phyloP scores from a whole-genome alignment of 2,888 invertebrate species.

The Stenoptilia bipunctidactyla region DNA sequence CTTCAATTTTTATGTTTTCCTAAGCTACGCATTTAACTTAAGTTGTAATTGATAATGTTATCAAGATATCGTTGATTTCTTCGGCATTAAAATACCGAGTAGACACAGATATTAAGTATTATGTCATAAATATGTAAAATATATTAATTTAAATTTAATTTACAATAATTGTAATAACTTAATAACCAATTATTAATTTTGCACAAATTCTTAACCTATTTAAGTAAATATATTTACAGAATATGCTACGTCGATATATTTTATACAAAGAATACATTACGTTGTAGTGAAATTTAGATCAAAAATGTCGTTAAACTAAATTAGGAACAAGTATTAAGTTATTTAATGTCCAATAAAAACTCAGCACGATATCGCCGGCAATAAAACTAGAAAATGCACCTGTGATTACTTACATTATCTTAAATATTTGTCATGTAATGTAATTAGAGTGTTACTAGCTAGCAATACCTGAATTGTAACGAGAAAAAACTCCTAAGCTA shows the following conservation, averaged over 20 bases:
- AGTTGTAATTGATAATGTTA: slow-evolving; percentile 6
- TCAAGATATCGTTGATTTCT: too few relatives aligned
- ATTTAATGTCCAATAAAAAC: slow-evolving; percentile 9
- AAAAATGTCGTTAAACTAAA: slow-evolving; percentile 12
- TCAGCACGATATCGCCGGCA: not conserved
- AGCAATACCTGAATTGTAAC: slow-evolving; percentile 12
- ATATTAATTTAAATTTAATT: too few relatives aligned
- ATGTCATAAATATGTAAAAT: too few relatives aligned
- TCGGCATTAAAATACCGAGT: too few relatives aligned
- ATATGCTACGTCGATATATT: too few relatives aligned
- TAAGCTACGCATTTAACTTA: slow-evolving; percentile 17
- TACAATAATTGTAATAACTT: too few relatives aligned
- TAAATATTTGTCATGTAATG: slow-evolving; percentile 18
- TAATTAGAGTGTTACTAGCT: slow-evolving; percentile 13
- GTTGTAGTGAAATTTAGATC: too few relatives aligned
- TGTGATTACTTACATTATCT: slow-evolving; percentile 6
- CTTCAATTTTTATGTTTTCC: not conserved
- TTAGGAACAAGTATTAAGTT: slow-evolving; percentile 35
- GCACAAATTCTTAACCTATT: too few relatives aligned
- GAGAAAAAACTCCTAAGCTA: slow-evolving; percentile 10
- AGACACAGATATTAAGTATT: too few relatives aligned
- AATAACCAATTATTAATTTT: too few relatives aligned
- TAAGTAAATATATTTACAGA: too few relatives aligned
- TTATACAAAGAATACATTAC: too few relatives aligned
- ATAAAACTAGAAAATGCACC: slow-evolving; percentile 12